Evolutionary conservation across 2,113 vertebrate genomes (phyloP), one percentile per base, ranked within the genome.

Genomic region (Strix uralensis): DNA sequence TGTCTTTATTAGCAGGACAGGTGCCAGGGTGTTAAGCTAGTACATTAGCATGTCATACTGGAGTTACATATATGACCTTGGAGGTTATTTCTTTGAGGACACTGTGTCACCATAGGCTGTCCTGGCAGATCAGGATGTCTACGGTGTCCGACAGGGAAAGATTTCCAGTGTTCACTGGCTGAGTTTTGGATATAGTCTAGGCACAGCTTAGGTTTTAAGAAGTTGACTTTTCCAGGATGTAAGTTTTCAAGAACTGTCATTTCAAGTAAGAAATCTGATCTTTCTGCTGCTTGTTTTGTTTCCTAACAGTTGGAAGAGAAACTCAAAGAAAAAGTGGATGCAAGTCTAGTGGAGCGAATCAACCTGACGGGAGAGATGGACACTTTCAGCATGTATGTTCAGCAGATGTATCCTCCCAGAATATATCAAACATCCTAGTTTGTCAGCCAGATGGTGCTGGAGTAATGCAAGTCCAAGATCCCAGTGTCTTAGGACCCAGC

Each of bases 351-450:
- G 90, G 99, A 99, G 88, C 98, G 99, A 94, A 99, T 99, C 95
- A 99, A 99, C 94, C 98, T 99, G 97, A 99, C 98, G 1, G 99
- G 98, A 82, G 99, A 99, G 98, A 99, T 99, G 99, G 99, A 99
- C 96, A 99, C 99, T 1, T 99, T 99, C 97, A 99, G 99, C 99
- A 99, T 98, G 99, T 99, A 98, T 21, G 98, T 97, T 89, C 58
- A 62, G 74, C 54, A 65, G 10, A 5, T 9, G 11, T n/a, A 57
- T 81, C 67, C 52, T 90, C 59, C 70, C 90, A 72, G 10, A 29
- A 2, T 19, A 3, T 27, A 13, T 29, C 91, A 71, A 22, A 67
- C 80, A 54, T 70, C 70, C 74, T 63, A 15, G 29, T 90, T 67
- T 90, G 91, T 91, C 92, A 95, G 93, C 67, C 94, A 95, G 93